Evolutionary conservation across 2,888 invertebrate genomes (phyloP), one percentile per base, ranked within the genome.

Genomic region (Lasiommata megera): DNA sequence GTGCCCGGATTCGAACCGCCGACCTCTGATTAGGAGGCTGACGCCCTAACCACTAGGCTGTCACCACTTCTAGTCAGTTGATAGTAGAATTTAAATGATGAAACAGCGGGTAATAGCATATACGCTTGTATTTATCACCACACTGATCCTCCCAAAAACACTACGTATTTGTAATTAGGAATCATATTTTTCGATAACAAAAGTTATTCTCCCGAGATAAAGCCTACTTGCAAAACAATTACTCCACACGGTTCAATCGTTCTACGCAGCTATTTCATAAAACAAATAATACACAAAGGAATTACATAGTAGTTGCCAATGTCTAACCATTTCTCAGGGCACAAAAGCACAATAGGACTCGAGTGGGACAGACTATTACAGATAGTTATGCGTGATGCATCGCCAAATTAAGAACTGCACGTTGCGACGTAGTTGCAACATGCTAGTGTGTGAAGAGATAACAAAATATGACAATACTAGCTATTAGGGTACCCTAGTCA

Each of bases 291-390:
- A 23, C 53, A 23, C 53, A 36, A 31, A 44, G 17, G 54, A 50
- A 43, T 54, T 47, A 16, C 29, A 57, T 46, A n/a, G n/a, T n/a
- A n/a, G n/a, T n/a, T n/a, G n/a, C n/a, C 47, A 29, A 23, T 50
- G 7, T 41, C 38, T 11, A 9, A 37, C 38, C 18, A 44, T 44
- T 44, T 53, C 53, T 52, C 54, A 37, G 47, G 41, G 23, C 36
- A n/a, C 16, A 29, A 52, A 47, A 52, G 37, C 55, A 61, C 61
- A 61, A 61, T 61, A 11, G 58, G 36, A 52, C 46, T n/a, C 31
- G 34, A 58, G 55, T 61, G 16, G 58, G 36, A 54, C 46, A 44
- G 31, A 29, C 44, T 6, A 23, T 37, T 34, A 36, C 56, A 50
- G 43, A 41, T 47, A 31, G 38, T 11, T 52, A 58, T 54, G 47